Evolutionary conservation across 2,113 vertebrate species (phyloP).

Genomic region (Pheucticus melanocephalus): DNA sequence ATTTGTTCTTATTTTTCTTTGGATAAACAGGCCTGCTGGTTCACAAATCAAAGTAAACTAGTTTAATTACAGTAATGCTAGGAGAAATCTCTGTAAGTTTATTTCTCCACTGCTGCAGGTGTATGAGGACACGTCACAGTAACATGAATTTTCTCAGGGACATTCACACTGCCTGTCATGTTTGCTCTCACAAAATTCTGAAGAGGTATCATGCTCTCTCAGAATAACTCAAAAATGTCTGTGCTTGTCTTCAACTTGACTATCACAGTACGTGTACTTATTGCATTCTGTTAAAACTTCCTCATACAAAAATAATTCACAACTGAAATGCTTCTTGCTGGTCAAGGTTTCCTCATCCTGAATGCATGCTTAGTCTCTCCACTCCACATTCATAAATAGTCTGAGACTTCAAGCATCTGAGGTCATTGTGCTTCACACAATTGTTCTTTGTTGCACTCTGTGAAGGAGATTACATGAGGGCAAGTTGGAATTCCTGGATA

Average conservation of each 20-base stretch:
- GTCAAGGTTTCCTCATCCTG: slow-evolving; percentile 73
- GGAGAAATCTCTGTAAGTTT: neutral
- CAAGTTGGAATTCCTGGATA: slow-evolving; percentile 73
- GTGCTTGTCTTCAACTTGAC: neutral
- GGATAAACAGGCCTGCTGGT: neutral
- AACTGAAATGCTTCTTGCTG: slow-evolving; percentile 46
- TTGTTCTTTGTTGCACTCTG: slow-evolving; percentile 71
- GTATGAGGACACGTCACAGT: neutral
- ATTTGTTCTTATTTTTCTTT: neutral
- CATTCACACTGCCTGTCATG: neutral
- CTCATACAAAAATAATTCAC: slow-evolving; percentile 45
- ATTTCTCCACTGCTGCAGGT: neutral
- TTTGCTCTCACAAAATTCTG: neutral
- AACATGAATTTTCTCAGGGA: neutral
- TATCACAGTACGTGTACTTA: neutral
- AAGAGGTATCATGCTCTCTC: neutral
- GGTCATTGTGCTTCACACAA: slow-evolving; percentile 78
- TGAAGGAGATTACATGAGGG: slow-evolving; percentile 65
- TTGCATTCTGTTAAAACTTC: slow-evolving; percentile 34
- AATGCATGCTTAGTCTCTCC: slow-evolving; percentile 13
- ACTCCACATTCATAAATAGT: slow-evolving; percentile 74
- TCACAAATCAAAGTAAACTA: neutral
- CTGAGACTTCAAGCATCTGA: slow-evolving; percentile 64
- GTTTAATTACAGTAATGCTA: neutral
- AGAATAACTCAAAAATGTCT: neutral